Percentiles rank a stretch among this genome's conserved stretches.
Evolutionary conservation across 2,113 vertebrate genomes (phyloP).

Genomic region (Elanus axillaris): DNA sequence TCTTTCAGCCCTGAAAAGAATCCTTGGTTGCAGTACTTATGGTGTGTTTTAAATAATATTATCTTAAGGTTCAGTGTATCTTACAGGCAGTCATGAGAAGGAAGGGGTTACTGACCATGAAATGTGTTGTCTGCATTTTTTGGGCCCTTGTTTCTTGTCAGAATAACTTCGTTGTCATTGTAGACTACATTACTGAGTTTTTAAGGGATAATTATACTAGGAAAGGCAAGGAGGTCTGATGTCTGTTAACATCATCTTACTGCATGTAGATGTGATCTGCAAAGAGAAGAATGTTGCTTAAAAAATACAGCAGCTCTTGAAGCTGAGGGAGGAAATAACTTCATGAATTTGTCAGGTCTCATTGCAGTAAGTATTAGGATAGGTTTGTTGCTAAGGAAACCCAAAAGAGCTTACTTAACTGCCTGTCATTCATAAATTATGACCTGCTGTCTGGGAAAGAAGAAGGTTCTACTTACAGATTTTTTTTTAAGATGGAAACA

Average conservation of each 20-base stretch:
- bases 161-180: neutral
- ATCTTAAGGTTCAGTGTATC: neutral
- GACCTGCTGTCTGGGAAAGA: neutral
- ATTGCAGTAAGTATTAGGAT: neutral
- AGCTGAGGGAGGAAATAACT: neutral
- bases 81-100: neutral
- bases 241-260: neutral
- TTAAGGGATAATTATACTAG: neutral
- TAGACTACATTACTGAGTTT: neutral
- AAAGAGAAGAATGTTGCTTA: neutral
- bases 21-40: neutral
- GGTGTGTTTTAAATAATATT: neutral
- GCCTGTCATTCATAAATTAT: neutral
- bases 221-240: neutral
- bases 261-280: neutral
- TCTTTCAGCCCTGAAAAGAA: neutral
- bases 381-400: constrained; percentile 12
- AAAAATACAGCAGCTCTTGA: neutral
- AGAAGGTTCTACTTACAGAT: neutral
- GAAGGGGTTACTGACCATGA: neutral
- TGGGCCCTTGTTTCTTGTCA: neutral
- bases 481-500: neutral
- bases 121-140: neutral
- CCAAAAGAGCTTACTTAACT: neutral
- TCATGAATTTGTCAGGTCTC: neutral